Conservation (phyloP, 2,797 vertebrate genomes). For the Potorous gilbertii region DNA sequence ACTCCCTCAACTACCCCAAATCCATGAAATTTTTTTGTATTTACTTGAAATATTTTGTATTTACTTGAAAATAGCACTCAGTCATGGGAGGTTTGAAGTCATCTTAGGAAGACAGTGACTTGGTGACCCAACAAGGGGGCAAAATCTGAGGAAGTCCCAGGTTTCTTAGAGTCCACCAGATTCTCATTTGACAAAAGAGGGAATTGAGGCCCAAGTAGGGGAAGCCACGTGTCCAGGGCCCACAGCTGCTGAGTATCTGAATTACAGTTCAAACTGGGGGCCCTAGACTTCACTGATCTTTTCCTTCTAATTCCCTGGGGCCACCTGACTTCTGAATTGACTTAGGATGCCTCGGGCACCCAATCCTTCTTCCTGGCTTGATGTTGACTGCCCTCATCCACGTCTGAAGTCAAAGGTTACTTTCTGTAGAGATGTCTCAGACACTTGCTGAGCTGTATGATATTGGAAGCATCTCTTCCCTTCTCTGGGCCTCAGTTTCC, state of each 20-base stretch:
- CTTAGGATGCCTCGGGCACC: background rate
- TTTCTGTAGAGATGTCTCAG: background rate
- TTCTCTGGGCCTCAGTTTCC: background rate
- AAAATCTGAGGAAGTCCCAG: background rate
- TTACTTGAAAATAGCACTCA: background rate
- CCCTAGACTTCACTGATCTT: background rate
- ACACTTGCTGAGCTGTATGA: background rate
- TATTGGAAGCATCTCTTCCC: background rate
- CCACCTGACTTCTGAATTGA: background rate
- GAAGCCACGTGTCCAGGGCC: background rate
- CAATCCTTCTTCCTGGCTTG: background rate
- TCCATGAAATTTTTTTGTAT: background rate
- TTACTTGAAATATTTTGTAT: background rate
- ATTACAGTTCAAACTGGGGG: background rate
- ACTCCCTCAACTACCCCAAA: conserved; percentile 11
- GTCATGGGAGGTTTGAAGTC: conserved; percentile 4
- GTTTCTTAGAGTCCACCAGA: background rate
- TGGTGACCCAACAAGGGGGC: background rate
- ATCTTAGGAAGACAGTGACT: background rate
- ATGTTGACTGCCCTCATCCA: background rate
- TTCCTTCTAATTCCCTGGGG: background rate
- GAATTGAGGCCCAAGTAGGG: background rate
- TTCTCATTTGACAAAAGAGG: background rate
- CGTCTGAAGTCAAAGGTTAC: background rate
- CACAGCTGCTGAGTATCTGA: background rate